Base-by-base conservation (phyloP, 2,797 vertebrate species). In the Rhinichthys osculus region DNA sequence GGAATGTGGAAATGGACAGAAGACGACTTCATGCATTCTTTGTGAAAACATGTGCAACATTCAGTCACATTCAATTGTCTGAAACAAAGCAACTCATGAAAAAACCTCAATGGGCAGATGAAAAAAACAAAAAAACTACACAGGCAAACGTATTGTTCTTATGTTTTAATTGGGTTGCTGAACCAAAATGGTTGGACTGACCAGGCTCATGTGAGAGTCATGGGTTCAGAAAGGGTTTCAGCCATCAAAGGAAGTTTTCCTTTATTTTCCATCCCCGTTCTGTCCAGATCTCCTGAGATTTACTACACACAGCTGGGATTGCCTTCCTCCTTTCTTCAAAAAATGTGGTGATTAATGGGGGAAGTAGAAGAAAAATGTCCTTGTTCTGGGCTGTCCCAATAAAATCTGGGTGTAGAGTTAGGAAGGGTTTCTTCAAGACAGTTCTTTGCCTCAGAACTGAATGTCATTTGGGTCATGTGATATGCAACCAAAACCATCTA, bases 181-280 rank as follows among this genome's bases (percentile, higher is more conserved):
- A 59, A 33, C 14, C 59, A 40, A n/a, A 69, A 78, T 38, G 35
- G 42, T 52, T 87, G 66, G 66, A 84, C 83, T 89, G 87, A 87
- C 89, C 50, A 42, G n/a, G 50, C 86, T 85, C 92, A 90, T 91
- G 90, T 92, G 90, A 93, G 70, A 90, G 89, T 93, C 93, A 93
- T 89, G 84, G 78, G 92, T 88, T 86, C 42, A 71, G 33, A 35
- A 87, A 62, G 57, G 88, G 44, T 44, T 86, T 85, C 76, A 66
- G 80, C 64, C 69, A 72, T 82, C 71, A 74, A 84, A 84, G 83
- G 85, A 87, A 76, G 62, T 54, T 73, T 52, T 73, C 78, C 40
- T 64, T 71, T 44, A 47, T 47, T 83, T 27, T 79, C 85, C 70
- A 86, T 71, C 84, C 85, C 74, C 84, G 82, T 86, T 90, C 89